phyloP scores from a whole-genome alignment of 1,140 invertebrate species.

The Panulirus ornatus region DNA sequence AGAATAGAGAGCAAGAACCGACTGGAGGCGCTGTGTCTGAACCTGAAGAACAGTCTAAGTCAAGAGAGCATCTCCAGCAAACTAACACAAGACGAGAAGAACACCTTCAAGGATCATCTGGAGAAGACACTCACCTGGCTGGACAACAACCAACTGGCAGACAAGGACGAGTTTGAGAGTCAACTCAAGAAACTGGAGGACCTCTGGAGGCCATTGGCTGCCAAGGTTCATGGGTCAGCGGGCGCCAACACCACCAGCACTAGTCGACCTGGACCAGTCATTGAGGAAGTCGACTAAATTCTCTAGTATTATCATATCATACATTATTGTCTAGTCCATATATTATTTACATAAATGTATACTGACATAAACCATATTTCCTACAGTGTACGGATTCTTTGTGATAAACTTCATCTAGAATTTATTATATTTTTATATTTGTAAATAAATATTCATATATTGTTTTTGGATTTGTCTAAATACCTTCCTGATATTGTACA shows the following conservation, averaged over 20 bases:
- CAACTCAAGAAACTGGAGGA: conserved; percentile 78
- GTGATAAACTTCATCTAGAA: too few species aligned
- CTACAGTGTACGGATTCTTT: too few species aligned
- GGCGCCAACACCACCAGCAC: neutral
- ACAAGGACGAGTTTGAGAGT: conserved; percentile 78
- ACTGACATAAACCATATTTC: neutral
- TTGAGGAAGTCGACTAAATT: neutral
- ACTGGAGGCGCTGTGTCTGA: conserved; percentile 91
- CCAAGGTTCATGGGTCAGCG: neutral
- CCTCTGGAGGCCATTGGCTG: neutral
- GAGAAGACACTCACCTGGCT: conserved; percentile 79
- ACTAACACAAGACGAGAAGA: conserved; percentile 81
- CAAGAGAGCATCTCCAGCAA: conserved; percentile 84
- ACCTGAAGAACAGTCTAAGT: conserved; percentile 85
- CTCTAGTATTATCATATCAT: neutral
- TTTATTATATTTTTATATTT: too few species aligned
- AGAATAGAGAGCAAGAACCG: conserved; percentile 86
- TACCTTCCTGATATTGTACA: too few species aligned
- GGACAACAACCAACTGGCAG: conserved; percentile 78
- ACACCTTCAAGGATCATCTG: conserved; percentile 80
- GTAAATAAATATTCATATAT: too few species aligned
- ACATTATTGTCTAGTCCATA: neutral
- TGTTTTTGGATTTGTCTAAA: too few species aligned
- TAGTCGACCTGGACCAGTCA: neutral
- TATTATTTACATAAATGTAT: neutral